phyloP scores from a whole-genome alignment of 2,888 invertebrate species.

The Stramonita haemastoma region DNA sequence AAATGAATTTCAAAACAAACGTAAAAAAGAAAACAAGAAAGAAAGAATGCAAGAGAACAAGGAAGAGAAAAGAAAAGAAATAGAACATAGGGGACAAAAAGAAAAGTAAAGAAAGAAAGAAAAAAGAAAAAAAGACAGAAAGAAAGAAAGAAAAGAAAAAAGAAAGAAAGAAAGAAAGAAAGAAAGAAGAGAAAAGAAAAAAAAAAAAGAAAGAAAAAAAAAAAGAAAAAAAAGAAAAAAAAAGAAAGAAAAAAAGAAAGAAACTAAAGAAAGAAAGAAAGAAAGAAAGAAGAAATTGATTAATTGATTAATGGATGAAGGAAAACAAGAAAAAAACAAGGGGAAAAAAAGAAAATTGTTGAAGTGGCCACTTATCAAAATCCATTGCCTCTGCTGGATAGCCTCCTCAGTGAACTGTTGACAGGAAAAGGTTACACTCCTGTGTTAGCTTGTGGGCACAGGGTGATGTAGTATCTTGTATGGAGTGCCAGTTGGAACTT shows the following conservation, averaged over 20 bases:
- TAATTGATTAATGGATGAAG: too few species aligned
- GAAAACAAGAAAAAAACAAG: not conserved
- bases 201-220: not conserved
- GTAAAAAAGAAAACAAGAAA: not conserved
- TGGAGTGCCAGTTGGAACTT: too few species aligned
- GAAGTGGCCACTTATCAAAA: too few species aligned
- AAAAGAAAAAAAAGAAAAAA: too few species aligned
- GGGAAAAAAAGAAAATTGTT: too few species aligned
- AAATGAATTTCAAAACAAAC: not conserved
- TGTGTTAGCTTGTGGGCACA: too few species aligned
- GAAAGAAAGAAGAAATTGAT: not conserved
- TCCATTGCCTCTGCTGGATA: too few species aligned
- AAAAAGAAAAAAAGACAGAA: not conserved
- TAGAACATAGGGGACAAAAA: not conserved
- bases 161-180: not conserved
- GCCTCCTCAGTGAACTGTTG: too few species aligned
- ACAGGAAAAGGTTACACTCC: too few species aligned
- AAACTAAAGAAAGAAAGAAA: too few species aligned
- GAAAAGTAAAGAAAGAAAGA: not conserved
- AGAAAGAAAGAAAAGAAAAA: not conserved
- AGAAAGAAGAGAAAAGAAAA: not conserved
- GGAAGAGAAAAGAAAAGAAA: not conserved
- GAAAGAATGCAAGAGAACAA: not conserved
- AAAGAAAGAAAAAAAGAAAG: too few species aligned
- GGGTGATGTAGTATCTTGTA: too few species aligned